phyloP scores from a whole-genome alignment of 2,888 invertebrate genomes.

The Amiota minor region DNA sequence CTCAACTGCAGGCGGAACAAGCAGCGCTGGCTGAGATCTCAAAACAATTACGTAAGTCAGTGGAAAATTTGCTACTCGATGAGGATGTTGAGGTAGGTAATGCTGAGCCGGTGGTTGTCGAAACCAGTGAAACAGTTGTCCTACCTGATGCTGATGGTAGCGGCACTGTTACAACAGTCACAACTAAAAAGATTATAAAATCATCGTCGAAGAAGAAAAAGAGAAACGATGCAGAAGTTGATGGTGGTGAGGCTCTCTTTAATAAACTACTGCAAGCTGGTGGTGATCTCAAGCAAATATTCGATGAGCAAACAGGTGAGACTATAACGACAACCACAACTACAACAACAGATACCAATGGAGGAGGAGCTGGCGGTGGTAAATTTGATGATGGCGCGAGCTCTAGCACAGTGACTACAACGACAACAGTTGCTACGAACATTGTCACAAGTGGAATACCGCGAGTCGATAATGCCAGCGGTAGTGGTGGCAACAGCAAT shows the following conservation, averaged over 20 bases:
- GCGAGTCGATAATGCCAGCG: constrained; percentile 46
- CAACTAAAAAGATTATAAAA: constrained; percentile 48
- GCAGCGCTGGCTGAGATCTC: constrained; percentile 68
- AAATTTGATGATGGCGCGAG: constrained; percentile 44
- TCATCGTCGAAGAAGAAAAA: neutral
- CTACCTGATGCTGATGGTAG: constrained; percentile 48
- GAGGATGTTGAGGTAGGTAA: constrained; percentile 35
- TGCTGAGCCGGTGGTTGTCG: constrained; percentile 43
- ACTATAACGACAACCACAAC: constrained; percentile 67
- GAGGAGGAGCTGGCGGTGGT: constrained; percentile 32
- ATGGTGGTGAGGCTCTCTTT: constrained; percentile 64
- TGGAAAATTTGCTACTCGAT: constrained; percentile 64
- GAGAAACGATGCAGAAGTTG: neutral
- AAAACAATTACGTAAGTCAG: constrained; percentile 66
- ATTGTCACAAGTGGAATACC: constrained; percentile 71
- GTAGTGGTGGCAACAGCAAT: constrained; percentile 37
- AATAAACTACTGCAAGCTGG: constrained; percentile 63
- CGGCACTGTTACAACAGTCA: constrained; percentile 58
- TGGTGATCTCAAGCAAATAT: constrained; percentile 59
- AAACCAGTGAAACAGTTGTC: constrained; percentile 56
- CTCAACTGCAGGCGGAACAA: constrained; percentile 66
- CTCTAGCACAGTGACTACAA: constrained; percentile 64
- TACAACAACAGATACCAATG: constrained; percentile 48
- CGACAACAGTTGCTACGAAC: constrained; percentile 70
- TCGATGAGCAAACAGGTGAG: constrained; percentile 64